These are phyloP conservation scores for Hypanus sabinus DNA, from an alignment of 2,113 vertebrate species.

Conservation along the genomic window DNA sequence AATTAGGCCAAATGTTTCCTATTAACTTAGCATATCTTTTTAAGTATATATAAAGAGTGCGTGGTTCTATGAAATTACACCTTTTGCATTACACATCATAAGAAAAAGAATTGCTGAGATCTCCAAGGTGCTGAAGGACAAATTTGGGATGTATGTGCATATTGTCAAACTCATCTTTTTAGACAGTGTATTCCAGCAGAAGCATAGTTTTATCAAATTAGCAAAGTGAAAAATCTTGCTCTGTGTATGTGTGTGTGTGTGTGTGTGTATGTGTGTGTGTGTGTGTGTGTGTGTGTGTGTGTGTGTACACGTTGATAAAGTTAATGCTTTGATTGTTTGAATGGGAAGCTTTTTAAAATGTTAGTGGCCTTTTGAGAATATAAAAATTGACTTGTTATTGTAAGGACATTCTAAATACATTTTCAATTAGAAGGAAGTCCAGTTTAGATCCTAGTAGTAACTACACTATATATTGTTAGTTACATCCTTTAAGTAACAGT, in stretches of 20 bases:
- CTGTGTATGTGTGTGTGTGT: no score
- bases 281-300: no score
- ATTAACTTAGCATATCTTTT: not conserved
- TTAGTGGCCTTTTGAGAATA: not conserved
- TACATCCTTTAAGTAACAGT: not conserved
- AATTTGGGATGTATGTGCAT: not conserved
- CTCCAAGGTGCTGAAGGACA: not conserved
- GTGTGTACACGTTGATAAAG: not conserved
- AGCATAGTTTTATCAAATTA: conserved; percentile 6
- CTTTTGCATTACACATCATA: not conserved
- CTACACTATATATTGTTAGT: not conserved
- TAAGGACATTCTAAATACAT: not conserved
- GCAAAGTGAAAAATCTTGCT: not conserved
- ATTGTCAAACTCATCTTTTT: not conserved
- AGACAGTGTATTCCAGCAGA: not conserved
- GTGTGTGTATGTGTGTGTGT: no score
- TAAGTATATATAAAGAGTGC: not conserved
- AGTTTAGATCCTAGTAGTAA: not conserved
- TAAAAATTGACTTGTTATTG: not conserved
- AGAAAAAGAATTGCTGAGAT: not conserved
- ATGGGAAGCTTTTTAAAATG: not conserved
- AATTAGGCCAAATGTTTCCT: not conserved
- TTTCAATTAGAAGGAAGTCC: not conserved
- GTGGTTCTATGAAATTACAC: not conserved
- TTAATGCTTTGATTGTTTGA: not conserved